Base-by-base conservation (phyloP, 2,888 invertebrate species). In the Tipula unca region DNA sequence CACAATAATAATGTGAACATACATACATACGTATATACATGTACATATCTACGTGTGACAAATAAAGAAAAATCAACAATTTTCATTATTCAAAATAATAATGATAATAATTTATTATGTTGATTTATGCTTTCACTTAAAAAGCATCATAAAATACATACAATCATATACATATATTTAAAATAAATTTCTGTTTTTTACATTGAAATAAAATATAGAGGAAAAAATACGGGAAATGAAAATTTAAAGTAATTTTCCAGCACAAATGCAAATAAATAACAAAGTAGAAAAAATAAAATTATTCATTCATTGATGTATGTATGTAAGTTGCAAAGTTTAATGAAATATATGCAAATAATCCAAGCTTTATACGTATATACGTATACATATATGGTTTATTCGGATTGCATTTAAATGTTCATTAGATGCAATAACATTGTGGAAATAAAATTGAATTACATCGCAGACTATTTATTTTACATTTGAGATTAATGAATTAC, bases 341-440 rank as follows among this genome's bases (percentile, higher is more conserved):
- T 20, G 69, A 69, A 69, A 25, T 69, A 69, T 69, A 69, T 69
- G 69, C 25, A 69, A 69, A 69, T 69, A 69, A 25, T 69, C 20
- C 17, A 48, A 17, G 25, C 17, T 5, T 54, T 8, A 54, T 6
- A 17, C 25, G 25, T 20, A 6, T 32, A n/a, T n/a, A 17, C 17
- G 69, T 25, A 48, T 5, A 3, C 17, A 17, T 48, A 48, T 48
- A 48, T 48, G 48, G 0, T 39, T 39, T 39, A 13, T 48, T 5
- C 17, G 48, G 10, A 69, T 20, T 69, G 69, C 25, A 69, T 69
- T 69, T 69, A 25, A 20, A 69, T 69, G 69, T 69, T 69, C 25
- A 69, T 69, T 69, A 69, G 69, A 69, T 69, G 69, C 69, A 69
- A 69, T 69, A 69, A 69, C 69, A 69, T 69, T 69, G 25, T 69